phyloP scores from a whole-genome alignment of 2,797 vertebrate genomes.

The Buphagus erythrorhynchus region DNA sequence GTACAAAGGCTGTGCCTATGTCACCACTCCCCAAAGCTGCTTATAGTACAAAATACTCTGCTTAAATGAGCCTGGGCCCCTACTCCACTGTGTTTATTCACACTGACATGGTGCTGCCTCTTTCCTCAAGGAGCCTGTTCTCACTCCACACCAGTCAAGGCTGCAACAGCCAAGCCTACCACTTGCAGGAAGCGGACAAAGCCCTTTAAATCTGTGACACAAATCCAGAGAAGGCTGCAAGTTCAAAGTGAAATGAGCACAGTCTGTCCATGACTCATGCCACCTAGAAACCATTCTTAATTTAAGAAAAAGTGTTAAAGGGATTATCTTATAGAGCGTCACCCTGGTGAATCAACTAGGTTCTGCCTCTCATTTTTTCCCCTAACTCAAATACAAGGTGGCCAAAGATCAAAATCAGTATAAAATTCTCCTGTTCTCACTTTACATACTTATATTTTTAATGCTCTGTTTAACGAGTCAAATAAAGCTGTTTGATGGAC shows the following conservation, averaged over 20 bases:
- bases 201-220: conserved; percentile 27
- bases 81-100: background rate
- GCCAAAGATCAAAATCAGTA: background rate
- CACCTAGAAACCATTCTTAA: conserved; percentile 50
- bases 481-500: background rate
- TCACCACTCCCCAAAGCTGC: background rate
- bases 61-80: background rate
- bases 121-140: background rate
- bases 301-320: conserved; percentile 28
- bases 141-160: background rate
- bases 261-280: conserved; percentile 44
- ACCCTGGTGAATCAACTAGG: background rate
- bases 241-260: conserved; percentile 63
- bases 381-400: background rate
- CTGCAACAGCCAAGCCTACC: background rate
- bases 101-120: fast-evolving
- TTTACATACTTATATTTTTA: background rate
- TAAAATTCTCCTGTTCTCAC: background rate
- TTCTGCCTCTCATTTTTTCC: background rate
- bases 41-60: background rate
- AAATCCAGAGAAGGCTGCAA: conserved; percentile 64
- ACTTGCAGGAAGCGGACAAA: background rate
- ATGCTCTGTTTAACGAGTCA: conserved; percentile 1
- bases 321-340: background rate
- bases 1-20: background rate